Base-by-base conservation (phyloP, 2,797 vertebrate species). In the Pipistrellus pygmaeus region DNA sequence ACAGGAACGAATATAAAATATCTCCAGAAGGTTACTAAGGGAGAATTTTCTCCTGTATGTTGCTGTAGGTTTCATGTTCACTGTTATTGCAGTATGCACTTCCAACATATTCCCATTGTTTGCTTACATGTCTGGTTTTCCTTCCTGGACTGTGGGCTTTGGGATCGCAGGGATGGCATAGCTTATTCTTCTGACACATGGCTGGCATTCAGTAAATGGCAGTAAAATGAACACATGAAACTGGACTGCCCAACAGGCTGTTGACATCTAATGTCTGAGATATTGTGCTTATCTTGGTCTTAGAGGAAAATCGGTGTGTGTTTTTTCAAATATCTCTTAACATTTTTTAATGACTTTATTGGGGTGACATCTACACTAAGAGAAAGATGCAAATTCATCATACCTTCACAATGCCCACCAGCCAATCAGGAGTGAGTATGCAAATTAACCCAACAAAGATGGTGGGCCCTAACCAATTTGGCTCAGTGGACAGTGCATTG, bases 281-380 rank as follows among this genome's bases (percentile, higher is more conserved):
- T 62, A 93, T 4, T 93, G 32, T 92, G 51, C 32, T 93, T 94
- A 88, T 93, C 21, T 80, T 90, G 75, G 53, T 88, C 27, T 92
- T 71, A 83, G 51, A 88, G 66, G 57, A 96, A 93, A 92, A 75
- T 27, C 55, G 51, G 38, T 76, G 93, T 75, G 46, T 90, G 88
- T 32, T 76, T 76, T 23, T 55, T 21, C 7, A 55, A 55, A 55
- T 55, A 55, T 55, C 53, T 10, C 5, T 44, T 44, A 44, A 44
- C 44, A 11, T 46, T 72, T 75, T 46, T 72, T 48, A 75, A 21
- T 32, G 46, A 76, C 51, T 76, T 75, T n/a, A 76, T 51, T 51
- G 18, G 73, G 73, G 30, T 51, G 30, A 32, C 30, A 76, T 20
- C 51, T 53, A 53, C 51, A 53, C 51, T 53, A 53, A 53, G 18